Conservation (phyloP, 30 jellyfish, hydroid and myxozoan genomes). For the Cassiopea xamachana region DNA sequence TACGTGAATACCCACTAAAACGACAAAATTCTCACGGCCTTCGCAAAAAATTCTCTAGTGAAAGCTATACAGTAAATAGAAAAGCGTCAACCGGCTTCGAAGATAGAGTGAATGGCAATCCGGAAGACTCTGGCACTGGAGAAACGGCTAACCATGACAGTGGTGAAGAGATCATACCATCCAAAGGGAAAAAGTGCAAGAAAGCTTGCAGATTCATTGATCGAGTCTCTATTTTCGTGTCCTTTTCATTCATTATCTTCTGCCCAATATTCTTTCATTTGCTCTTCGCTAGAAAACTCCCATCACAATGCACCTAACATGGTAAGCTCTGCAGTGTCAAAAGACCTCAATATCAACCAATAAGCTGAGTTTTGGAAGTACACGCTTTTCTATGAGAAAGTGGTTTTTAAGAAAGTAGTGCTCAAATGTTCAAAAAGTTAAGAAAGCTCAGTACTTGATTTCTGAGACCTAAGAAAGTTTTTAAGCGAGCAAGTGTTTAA, state of each 20-base stretch:
- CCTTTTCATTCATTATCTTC: background rate
- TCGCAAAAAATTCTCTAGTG: constrained; percentile 16
- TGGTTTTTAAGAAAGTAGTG: too few species aligned
- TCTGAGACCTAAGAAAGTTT: too few species aligned
- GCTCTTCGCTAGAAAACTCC: constrained; percentile 1
- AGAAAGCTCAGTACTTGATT: too few species aligned
- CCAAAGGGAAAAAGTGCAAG: constrained; percentile 24
- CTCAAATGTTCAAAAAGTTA: too few species aligned
- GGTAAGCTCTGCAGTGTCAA: too few species aligned
- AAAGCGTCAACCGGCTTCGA: background rate
- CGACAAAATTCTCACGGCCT: constrained; percentile 11
- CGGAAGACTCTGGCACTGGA: background rate
- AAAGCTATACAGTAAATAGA: background rate
- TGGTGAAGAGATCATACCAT: background rate
- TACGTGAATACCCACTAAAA: background rate
- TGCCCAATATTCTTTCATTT: constrained; percentile 30
- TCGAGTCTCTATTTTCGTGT: constrained; percentile 18
- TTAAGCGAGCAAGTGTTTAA: too few species aligned
- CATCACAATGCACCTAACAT: background rate
- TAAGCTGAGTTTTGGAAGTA: too few species aligned
- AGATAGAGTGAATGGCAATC: background rate
- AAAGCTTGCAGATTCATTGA: constrained; percentile 44
- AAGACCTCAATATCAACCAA: too few species aligned
- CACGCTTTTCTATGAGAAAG: too few species aligned
- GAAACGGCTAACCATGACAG: background rate